These are phyloP conservation scores for Vireo altiloquus DNA, from an alignment of 2,113 vertebrate species.

Conservation along the genomic window DNA sequence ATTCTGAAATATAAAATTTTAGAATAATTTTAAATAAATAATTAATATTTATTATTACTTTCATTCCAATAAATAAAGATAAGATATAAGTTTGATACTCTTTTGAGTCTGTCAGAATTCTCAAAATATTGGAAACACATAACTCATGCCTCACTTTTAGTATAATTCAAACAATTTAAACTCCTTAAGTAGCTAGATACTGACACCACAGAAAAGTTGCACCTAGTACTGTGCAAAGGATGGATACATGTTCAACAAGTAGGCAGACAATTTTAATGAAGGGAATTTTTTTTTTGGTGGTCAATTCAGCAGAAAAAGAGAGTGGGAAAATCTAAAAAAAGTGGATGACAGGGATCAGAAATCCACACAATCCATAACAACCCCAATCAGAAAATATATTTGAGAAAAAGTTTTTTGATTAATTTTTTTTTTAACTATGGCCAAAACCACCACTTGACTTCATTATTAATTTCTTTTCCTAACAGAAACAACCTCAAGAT, in stretches of 20 bases:
- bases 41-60: not conserved
- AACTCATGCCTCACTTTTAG: not conserved
- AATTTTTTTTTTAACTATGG: not conserved
- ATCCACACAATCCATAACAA: not conserved
- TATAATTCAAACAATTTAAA: not conserved
- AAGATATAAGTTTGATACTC: not conserved
- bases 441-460: accelerated
- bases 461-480: not conserved
- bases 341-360: not conserved
- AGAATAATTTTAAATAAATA: not conserved
- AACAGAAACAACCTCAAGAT: not conserved
- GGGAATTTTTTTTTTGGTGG: accelerated
- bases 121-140: not conserved
- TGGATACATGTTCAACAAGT: not conserved
- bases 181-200: not conserved
- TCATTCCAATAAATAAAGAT: not conserved
- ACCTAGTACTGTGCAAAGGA: not conserved
- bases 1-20: not conserved
- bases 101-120: not conserved
- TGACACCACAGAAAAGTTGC: not conserved
- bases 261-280: not conserved
- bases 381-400: not conserved
- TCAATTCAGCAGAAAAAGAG: not conserved
- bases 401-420: not conserved
- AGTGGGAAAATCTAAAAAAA: not conserved